Base-by-base conservation (phyloP, 2,113 vertebrate species). In the Crotalus helleri region DNA sequence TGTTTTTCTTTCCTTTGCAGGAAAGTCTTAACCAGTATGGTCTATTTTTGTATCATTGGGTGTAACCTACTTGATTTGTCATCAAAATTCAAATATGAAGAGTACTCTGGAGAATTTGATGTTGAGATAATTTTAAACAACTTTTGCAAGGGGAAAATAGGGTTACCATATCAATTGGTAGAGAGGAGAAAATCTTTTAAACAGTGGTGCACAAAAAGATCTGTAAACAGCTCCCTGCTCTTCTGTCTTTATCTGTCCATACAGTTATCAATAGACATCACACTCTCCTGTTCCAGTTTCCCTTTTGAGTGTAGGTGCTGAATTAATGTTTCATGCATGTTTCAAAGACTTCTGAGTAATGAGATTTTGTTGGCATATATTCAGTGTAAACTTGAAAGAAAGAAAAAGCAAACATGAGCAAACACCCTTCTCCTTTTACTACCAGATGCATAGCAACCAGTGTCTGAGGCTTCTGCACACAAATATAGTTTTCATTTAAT, bases 401-500 rank as follows among this genome's bases (percentile, higher is more conserved):
- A 39, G 57, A 29, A 54, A 85, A 89, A 58, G 51, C 26, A 64
- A 46, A 64, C 46, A 87, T 85, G 74, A 94, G 95, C 94, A 97
- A 97, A 97, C 91, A 96, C 91, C 93, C 85, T 61, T 88, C 93
- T 94, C 94, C 93, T 95, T 95, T 95, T 86, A 91, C 94, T 95
- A 94, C 94, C 95, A 96, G 95, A 96, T 96, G 93, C 96, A 93
- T 95, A 96, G 95, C 96, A 97, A 97, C 95, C 90, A 87, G 94
- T 94, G 92, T 2, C 90, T 93, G 95, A 61, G 23, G 95, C 96
- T 96, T 96, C 95, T 96, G 94, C 95, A 97, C 91, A 95, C 95
- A 97, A 95, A 93, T 94, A 95, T 94, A 95, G 44, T 97, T 97
- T 96, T 95, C 96, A 97, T 97, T 96, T 95, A 96, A 96, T 97